Evolutionary conservation across 2,888 invertebrate genomes (phyloP).

Genomic region (Yponomeuta sedellus): DNA sequence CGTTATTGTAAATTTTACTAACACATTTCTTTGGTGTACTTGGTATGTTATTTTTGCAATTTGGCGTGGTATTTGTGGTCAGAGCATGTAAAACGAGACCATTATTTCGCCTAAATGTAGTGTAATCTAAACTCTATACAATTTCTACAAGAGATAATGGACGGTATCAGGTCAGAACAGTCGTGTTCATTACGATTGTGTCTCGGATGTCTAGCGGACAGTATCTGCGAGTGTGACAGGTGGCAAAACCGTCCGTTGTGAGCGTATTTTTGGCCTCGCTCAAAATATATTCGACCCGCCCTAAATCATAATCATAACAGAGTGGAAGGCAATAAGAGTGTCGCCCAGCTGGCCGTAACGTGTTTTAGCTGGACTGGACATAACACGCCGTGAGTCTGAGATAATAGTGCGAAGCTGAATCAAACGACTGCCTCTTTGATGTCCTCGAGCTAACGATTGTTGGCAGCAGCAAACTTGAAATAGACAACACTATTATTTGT

Average conservation of each 20-base stretch:
- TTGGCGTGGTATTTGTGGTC: conserved; percentile 2
- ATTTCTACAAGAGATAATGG: neutral
- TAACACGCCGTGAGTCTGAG: neutral
- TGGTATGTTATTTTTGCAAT: conserved; percentile 10
- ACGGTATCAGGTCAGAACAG: neutral
- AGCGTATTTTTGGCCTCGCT: neutral
- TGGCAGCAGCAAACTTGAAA: too few species aligned
- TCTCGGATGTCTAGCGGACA: neutral
- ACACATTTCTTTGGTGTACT: neutral
- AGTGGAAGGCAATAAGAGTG: neutral
- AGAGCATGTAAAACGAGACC: neutral
- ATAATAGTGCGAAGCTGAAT: neutral
- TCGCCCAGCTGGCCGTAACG: neutral
- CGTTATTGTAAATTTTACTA: too few species aligned
- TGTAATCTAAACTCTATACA: neutral
- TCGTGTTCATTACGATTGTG: neutral
- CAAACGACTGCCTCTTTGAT: neutral
- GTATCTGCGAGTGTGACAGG: neutral
- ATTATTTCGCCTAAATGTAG: neutral
- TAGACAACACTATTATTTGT: too few species aligned
- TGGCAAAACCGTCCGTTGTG: neutral
- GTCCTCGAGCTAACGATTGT: neutral
- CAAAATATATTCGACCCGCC: neutral
- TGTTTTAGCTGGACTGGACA: neutral
- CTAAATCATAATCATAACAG: neutral